Conservation (phyloP, 1,140 invertebrate genomes). For the Bombus difficillimus region DNA sequence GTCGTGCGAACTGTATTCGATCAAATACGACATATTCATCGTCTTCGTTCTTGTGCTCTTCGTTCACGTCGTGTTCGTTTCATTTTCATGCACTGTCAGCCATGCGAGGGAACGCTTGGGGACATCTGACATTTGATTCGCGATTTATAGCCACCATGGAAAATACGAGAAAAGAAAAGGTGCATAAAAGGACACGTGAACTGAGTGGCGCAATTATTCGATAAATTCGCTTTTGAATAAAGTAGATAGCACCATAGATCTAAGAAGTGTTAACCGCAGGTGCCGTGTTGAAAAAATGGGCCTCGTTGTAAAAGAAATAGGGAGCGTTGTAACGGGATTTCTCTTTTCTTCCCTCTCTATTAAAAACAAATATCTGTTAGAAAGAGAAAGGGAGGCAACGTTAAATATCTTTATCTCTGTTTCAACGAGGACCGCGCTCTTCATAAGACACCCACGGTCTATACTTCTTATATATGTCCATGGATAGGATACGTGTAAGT, state of each 20-base stretch:
- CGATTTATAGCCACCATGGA: background rate
- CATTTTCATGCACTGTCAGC: constrained; percentile 2
- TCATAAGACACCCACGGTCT: too few species aligned
- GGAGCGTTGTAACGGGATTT: too few species aligned
- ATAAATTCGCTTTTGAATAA: constrained; percentile 4
- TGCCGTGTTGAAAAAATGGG: too few species aligned
- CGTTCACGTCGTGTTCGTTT: constrained; percentile 8
- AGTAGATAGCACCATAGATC: constrained; percentile 10
- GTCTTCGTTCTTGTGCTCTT: constrained; percentile 2
- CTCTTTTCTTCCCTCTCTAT: too few species aligned
- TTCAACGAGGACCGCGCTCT: too few species aligned
- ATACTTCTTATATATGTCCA: background rate
- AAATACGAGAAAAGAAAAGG: too few species aligned
- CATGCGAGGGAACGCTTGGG: background rate
- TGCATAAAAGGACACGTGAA: background rate
- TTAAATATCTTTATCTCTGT: too few species aligned
- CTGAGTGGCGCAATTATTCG: background rate
- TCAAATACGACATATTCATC: background rate
- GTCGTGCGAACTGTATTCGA: background rate
- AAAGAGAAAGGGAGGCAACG: too few species aligned
- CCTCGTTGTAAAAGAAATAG: too few species aligned
- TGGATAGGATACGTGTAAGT: constrained; percentile 19
- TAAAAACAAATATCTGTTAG: too few species aligned
- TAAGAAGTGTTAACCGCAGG: too few species aligned
- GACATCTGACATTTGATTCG: background rate